Percentiles rank a stretch among this genome's conserved stretches.
Conservation (phyloP, 2,888 invertebrate genomes). For the Baronia brevicornis region DNA sequence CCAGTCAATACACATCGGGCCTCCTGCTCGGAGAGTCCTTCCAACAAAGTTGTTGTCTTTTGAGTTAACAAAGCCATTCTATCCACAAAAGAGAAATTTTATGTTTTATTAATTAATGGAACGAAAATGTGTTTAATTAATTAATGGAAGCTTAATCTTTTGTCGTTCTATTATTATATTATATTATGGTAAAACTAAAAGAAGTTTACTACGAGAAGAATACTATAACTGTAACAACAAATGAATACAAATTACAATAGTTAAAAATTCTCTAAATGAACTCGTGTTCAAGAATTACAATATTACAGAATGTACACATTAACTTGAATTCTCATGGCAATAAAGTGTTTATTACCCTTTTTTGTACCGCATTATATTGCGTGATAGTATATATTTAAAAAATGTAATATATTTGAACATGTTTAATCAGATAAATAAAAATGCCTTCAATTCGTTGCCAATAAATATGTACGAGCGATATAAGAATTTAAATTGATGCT, state of each 20-base stretch:
- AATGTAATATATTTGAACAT: not conserved
- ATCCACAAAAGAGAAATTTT: too few species aligned
- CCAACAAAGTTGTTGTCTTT: too few species aligned
- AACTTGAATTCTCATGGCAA: conserved; percentile 22
- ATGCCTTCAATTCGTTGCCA: not conserved
- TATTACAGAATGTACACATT: conserved; percentile 21
- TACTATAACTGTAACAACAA: too few species aligned
- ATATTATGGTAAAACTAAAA: too few species aligned
- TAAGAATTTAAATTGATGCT: not conserved
- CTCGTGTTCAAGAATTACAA: conserved; percentile 14
- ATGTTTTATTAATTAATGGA: too few species aligned
- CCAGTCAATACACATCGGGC: too few species aligned
- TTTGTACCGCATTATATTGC: conserved; percentile 11
- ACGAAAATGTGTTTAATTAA: too few species aligned
- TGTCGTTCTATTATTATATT: too few species aligned
- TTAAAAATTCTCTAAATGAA: conserved; percentile 12
- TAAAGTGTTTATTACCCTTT: conserved; percentile 19
- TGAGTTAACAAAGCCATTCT: too few species aligned
- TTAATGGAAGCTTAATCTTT: too few species aligned
- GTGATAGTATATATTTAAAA: conserved; percentile 18
- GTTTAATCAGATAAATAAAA: conserved; percentile 5
- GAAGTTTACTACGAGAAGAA: too few species aligned
- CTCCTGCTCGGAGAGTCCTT: too few species aligned
- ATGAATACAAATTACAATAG: not conserved
- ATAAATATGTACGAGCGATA: not conserved